Percentiles rank a stretch among this genome's conserved stretches.
Conservation (phyloP, 2,113 vertebrate species). For the Microtus ochrogaster region DNA sequence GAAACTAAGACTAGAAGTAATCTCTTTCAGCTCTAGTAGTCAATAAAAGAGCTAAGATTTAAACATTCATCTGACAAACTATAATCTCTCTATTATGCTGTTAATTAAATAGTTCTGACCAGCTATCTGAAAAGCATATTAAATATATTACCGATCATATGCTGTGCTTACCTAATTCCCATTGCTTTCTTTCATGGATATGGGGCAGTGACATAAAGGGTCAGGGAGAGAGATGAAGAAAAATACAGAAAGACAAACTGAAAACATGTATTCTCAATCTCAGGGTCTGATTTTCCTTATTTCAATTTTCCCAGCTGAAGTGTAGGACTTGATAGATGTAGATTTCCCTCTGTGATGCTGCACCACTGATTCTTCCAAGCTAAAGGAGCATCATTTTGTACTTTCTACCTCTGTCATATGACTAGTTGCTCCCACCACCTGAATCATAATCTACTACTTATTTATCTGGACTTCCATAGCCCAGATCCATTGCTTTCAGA, state of each 20-base stretch:
- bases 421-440: background rate
- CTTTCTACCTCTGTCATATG: background rate
- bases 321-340: background rate
- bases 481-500: background rate
- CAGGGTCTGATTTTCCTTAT: background rate
- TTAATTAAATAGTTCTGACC: background rate
- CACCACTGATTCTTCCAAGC: background rate
- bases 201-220: background rate
- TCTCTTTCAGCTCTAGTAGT: background rate
- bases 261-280: background rate
- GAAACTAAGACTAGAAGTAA: constrained; percentile 34
- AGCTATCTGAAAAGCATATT: background rate
- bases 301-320: background rate
- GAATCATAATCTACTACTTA: background rate
- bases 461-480: background rate
- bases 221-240: background rate
- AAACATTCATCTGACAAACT: constrained; percentile 23
- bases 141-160: background rate
- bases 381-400: background rate
- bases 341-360: background rate
- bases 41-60: background rate
- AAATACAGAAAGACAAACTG: background rate
- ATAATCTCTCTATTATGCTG: background rate
- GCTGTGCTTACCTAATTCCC: background rate
- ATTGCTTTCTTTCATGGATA: background rate